phyloP scores from a whole-genome alignment of 2,113 vertebrate species.

The Nestor notabilis region DNA sequence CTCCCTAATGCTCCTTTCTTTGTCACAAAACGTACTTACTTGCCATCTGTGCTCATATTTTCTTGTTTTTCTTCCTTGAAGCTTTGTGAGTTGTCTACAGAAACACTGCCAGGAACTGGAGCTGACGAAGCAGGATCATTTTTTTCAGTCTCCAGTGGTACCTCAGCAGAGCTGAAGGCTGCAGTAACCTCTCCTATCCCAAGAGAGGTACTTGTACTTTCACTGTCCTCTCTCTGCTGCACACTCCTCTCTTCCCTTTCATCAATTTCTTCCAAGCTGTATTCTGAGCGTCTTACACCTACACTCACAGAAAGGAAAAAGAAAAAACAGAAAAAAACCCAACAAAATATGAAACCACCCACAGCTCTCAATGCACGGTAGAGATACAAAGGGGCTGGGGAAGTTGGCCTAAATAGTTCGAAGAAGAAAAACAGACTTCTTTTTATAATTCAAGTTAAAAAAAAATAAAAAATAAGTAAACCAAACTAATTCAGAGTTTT shows the following conservation, averaged over 20 bases:
- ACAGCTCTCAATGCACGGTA: neutral
- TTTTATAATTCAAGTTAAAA: neutral
- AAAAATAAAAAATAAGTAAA: neutral
- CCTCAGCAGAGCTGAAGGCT: conserved; percentile 46
- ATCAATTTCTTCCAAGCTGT: conserved; percentile 84
- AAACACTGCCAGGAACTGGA: conserved; percentile 40
- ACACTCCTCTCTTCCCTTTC: conserved; percentile 84
- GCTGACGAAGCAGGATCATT: conserved; percentile 37
- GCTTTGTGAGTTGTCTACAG: conserved; percentile 45
- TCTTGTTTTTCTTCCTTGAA: conserved; percentile 67
- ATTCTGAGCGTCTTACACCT: conserved; percentile 71
- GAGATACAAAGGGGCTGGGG: neutral
- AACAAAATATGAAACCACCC: neutral
- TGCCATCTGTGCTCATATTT: conserved; percentile 70
- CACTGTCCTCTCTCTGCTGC: conserved; percentile 39
- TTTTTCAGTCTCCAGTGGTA: conserved; percentile 26
- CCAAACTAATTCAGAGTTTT: neutral
- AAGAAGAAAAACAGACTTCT: neutral
- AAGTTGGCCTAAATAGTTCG: neutral
- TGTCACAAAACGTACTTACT: conserved; percentile 75
- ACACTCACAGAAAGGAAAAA: neutral
- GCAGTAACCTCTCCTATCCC: conserved; percentile 62
- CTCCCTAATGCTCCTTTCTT: conserved; percentile 36
- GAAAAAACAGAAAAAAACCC: neutral
- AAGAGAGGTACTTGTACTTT: conserved; percentile 26